Base-by-base conservation (phyloP, 2,888 invertebrate genomes). In the Heliconius ethilla region DNA sequence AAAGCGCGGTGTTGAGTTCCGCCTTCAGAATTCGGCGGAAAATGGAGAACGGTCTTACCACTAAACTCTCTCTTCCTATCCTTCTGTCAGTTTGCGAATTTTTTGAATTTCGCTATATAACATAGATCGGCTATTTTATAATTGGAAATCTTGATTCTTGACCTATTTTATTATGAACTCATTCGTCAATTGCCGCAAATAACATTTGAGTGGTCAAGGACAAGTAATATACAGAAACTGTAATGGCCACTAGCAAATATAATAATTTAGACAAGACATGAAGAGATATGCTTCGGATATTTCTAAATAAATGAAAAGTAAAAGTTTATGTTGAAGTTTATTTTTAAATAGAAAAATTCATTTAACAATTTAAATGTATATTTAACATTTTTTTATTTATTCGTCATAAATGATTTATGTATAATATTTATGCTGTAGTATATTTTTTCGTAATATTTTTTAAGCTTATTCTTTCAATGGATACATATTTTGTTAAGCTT, bases 151-250 rank as follows among this genome's bases (percentile, higher is more conserved):
- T 11, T 63, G 74, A 65, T 63, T 74, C 63, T 22, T 74, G 74
- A 65, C 63, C 45, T 74, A 74, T 74, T 74, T 45, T 27, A 45
- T 62, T 27, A 63, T 22, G 45, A 37, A 37, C 15, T 63, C 25
- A 37, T 22, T 74, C 15, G 37, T 74, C 62, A 74, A 62, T 65
- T 40, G 25, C 29, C 7, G 66, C 59, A 70, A 78, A 72, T 72
- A 78, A 59, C 59, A 70, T 72, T 75, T 63, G 72, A 75, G 78
- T 78, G 67, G 67, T 75, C 73, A 79, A 79, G 75, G 63, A 27
- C 73, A 75, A 25, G n/a, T 37, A n/a, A 13, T 59, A 33, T 15
- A 70, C 18, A 10, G 59, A 72, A n/a, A 72, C n/a, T n/a, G 3
- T 33, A 55, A 70, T 59, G 33, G 9, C 33, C n/a, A 55, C 25